Evolutionary conservation across 2,113 vertebrate species (phyloP).

Genomic region (Oenanthe oenanthe): DNA sequence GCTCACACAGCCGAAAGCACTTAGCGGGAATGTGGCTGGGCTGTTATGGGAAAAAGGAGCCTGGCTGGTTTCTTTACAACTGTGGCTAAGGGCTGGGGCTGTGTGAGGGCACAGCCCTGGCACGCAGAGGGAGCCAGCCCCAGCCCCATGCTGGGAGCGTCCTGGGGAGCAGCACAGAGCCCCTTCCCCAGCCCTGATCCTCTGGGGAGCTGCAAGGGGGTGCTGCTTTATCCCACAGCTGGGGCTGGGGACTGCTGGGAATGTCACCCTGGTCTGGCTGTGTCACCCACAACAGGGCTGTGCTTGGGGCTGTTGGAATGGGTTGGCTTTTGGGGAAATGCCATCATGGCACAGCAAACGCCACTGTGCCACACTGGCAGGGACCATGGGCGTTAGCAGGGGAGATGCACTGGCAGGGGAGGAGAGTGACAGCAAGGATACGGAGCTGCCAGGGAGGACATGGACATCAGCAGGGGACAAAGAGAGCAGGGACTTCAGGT

Average conservation of each 20-base stretch:
- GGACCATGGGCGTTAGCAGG: not conserved
- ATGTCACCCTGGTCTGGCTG: not conserved
- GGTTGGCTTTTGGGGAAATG: not conserved
- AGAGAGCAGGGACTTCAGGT: not conserved
- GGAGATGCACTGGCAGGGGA: not conserved
- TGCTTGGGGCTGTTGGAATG: not conserved
- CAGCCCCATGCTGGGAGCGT: accelerated
- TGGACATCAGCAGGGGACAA: not conserved
- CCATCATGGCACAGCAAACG: accelerated
- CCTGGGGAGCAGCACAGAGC: not conserved
- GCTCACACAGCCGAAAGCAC: not conserved
- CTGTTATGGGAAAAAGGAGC: not conserved
- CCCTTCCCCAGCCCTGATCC: not conserved
- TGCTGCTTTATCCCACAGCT: not conserved
- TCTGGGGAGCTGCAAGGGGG: not conserved
- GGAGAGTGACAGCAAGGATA: accelerated
- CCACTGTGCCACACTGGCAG: not conserved
- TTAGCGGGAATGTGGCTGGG: not conserved
- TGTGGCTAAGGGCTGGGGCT: not conserved
- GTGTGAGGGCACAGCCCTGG: not conserved
- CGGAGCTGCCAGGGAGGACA: not conserved
- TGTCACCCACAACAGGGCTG: not conserved
- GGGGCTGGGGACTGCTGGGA: not conserved
- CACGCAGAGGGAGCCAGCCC: not conserved
- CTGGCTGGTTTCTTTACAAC: not conserved